A percentile compares a stretch with the other conserved stretches of the same genome.
Evolutionary conservation across 2,113 vertebrate species (phyloP).

Genomic region (Barnardius zonarius): DNA sequence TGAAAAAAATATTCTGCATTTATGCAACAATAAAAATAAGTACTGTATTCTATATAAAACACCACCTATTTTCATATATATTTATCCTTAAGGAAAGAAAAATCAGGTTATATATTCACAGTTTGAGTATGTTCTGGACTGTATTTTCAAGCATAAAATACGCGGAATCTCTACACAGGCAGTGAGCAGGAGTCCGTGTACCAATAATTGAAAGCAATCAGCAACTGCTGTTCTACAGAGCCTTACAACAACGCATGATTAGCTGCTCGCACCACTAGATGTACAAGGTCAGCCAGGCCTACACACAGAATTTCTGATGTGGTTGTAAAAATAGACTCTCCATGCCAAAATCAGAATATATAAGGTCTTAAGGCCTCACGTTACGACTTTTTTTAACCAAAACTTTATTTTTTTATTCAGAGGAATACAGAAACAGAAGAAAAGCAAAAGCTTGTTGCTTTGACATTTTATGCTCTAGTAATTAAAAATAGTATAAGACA

Average conservation of each 20-base stretch:
- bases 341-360: conserved; percentile 53
- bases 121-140: conserved; percentile 63
- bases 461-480: neutral
- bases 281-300: conserved; percentile 66
- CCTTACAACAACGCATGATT: conserved; percentile 36
- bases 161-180: conserved; percentile 50
- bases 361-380: conserved; percentile 63
- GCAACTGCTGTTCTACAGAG: conserved; percentile 41
- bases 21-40: conserved; percentile 64
- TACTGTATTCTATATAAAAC: conserved; percentile 65
- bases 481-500: neutral
- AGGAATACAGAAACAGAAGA: neutral
- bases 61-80: conserved; percentile 47
- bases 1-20: conserved; percentile 65
- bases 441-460: neutral
- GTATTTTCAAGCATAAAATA: conserved; percentile 59
- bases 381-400: neutral
- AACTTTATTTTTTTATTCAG: neutral
- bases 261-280: conserved; percentile 65
- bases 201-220: conserved; percentile 25
- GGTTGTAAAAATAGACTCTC: conserved; percentile 64
- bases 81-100: conserved; percentile 63
- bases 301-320: conserved; percentile 52
- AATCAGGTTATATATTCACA: conserved; percentile 57
- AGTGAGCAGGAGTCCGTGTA: conserved; percentile 60